These are phyloP conservation scores for Rhimphoctona megacephalus DNA, from an alignment of 2,888 invertebrate genomes.

Conservation along the genomic window DNA sequence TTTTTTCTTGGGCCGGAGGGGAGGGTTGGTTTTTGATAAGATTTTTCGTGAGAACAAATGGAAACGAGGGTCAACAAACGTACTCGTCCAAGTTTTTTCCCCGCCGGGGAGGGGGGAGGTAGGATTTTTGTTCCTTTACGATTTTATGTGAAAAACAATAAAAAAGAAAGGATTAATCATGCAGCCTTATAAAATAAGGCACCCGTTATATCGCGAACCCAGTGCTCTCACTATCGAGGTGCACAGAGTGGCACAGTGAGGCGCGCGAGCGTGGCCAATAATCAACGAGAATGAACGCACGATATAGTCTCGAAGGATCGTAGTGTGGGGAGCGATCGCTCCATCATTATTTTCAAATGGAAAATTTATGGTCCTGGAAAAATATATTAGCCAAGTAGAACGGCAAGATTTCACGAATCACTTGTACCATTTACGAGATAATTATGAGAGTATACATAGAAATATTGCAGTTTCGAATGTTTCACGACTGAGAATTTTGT, in stretches of 20 bases:
- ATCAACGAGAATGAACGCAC: conserved; percentile 56
- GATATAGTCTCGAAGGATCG: conserved; percentile 39
- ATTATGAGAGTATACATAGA: conserved; percentile 46
- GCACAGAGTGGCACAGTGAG: conserved; percentile 63
- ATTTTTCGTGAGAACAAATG: no score
- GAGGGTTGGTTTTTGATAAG: no score
- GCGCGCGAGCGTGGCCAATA: conserved; percentile 41
- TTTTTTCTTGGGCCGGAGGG: no score
- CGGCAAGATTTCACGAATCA: conserved; percentile 70
- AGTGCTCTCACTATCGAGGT: conserved; percentile 66
- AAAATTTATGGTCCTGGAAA: conserved; percentile 66
- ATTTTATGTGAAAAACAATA: background rate
- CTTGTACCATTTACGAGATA: conserved; percentile 61
- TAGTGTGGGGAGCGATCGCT: conserved; percentile 6
- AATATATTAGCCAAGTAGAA: conserved; percentile 60
- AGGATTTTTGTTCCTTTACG: no score
- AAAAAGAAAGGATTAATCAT: background rate
- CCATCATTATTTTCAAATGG: conserved; percentile 67
- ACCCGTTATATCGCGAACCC: conserved; percentile 58
- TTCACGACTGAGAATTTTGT: conserved; percentile 16
- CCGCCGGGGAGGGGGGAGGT: no score
- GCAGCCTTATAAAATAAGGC: background rate
- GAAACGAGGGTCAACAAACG: no score
- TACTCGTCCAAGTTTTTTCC: no score
- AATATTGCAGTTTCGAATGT: conserved; percentile 46